Percentiles rank a stretch among this genome's conserved stretches.
These are phyloP conservation scores for Catharus minimus DNA, from an alignment of 2,113 vertebrate genomes.

Conservation along the genomic window DNA sequence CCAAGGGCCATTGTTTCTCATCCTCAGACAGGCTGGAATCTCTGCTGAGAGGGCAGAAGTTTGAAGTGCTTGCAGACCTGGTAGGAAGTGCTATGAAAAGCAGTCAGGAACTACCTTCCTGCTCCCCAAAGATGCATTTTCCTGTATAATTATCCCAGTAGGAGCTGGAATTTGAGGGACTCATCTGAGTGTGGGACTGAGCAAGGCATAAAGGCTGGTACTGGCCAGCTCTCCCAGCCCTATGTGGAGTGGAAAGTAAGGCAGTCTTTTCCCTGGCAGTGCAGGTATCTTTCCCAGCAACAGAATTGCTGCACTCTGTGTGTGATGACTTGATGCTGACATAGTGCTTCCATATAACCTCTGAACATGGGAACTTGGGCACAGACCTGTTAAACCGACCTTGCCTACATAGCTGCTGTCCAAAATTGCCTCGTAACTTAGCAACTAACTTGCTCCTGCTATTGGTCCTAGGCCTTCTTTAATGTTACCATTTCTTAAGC, in stretches of 20 bases:
- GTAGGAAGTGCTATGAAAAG: background rate
- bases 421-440: conserved; percentile 28
- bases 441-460: conserved; percentile 27
- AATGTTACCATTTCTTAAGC: background rate
- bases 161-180: background rate
- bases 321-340: background rate
- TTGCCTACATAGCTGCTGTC: background rate
- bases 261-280: background rate
- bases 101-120: background rate
- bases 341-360: background rate
- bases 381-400: background rate
- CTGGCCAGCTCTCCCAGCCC: background rate
- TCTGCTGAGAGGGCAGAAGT: background rate
- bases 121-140: background rate
- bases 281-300: background rate
- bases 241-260: background rate
- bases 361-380: background rate
- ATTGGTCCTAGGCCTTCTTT: background rate
- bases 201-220: accelerated
- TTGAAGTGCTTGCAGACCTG: background rate
- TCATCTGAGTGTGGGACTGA: background rate
- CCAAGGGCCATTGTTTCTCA: background rate
- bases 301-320: background rate
- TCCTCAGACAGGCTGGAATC: background rate
- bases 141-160: background rate